These are phyloP conservation scores for Microtus montanus DNA, from an alignment of 2,113 vertebrate species.

Conservation along the genomic window DNA sequence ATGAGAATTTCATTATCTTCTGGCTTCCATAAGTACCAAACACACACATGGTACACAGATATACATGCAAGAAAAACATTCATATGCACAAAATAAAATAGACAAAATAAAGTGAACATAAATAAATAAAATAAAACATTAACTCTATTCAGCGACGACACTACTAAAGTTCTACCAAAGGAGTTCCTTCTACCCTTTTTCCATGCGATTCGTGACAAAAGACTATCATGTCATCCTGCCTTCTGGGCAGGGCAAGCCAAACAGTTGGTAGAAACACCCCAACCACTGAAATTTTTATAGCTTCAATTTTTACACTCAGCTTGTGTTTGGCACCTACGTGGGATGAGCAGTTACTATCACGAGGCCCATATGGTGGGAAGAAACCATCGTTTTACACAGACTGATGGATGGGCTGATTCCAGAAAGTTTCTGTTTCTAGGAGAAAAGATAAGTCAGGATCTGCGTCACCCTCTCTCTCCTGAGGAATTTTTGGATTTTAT, in stretches of 20 bases:
- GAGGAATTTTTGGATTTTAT: not conserved
- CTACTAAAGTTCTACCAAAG: not conserved
- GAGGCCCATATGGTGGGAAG: not conserved
- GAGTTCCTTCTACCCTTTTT: not conserved
- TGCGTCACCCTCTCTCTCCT: not conserved
- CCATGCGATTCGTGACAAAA: too few species aligned
- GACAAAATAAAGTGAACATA: not conserved
- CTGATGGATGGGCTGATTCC: slow-evolving; percentile 1
- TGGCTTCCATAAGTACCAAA: not conserved
- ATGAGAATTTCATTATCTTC: not conserved
- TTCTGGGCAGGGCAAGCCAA: not conserved
- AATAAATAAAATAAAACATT: not conserved
- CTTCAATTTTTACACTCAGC: not conserved
- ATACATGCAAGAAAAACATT: not conserved
- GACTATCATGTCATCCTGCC: not conserved
- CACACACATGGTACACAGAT: not conserved
- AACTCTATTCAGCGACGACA: not conserved
- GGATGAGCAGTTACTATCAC: slow-evolving; percentile 11
- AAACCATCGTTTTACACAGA: not conserved
- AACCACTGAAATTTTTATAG: not conserved
- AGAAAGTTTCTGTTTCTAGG: slow-evolving; percentile 13
- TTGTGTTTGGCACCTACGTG: not conserved
- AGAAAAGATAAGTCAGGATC: not conserved
- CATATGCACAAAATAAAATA: not conserved
- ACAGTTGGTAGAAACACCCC: slow-evolving; percentile 4